These are phyloP conservation scores for Drosophila melanica DNA, from an alignment of 1,140 invertebrate genomes.

Conservation along the genomic window DNA sequence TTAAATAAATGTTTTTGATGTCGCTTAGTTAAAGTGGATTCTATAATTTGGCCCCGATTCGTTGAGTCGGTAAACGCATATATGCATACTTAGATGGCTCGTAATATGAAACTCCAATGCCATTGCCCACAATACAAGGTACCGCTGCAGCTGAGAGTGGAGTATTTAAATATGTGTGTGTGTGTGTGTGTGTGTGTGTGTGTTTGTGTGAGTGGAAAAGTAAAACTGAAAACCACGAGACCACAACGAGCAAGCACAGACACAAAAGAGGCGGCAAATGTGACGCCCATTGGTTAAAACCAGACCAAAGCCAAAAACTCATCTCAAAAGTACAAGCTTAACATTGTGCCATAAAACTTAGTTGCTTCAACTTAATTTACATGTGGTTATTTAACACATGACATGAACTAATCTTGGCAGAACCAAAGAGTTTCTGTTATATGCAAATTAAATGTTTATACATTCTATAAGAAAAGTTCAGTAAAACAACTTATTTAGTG, in stretches of 20 bases:
- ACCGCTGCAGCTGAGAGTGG: background rate
- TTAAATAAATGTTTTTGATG: background rate
- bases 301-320: constrained; percentile 18
- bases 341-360: constrained; percentile 31
- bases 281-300: constrained; percentile 31
- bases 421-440: constrained; percentile 19
- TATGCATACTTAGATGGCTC: constrained; percentile 6
- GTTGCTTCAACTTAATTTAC: constrained; percentile 15
- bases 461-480: too few relatives aligned
- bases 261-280: constrained; percentile 43
- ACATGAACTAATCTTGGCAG: constrained; percentile 26
- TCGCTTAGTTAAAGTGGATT: background rate
- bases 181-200: background rate
- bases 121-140: constrained; percentile 49
- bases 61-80: background rate
- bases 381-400: constrained; percentile 40
- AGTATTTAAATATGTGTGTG: background rate
- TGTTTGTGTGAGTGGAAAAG: constrained; percentile 20
- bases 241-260: constrained; percentile 52
- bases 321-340: constrained; percentile 32
- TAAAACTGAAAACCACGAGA: constrained; percentile 66
- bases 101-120: constrained; percentile 72
- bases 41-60: constrained; percentile 7
- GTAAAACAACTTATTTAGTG: too few relatives aligned
- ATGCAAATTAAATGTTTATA: too few relatives aligned